These are phyloP conservation scores for Myoxocephalus aenaeus DNA, from an alignment of 2,797 vertebrate genomes.

Conservation along the genomic window DNA sequence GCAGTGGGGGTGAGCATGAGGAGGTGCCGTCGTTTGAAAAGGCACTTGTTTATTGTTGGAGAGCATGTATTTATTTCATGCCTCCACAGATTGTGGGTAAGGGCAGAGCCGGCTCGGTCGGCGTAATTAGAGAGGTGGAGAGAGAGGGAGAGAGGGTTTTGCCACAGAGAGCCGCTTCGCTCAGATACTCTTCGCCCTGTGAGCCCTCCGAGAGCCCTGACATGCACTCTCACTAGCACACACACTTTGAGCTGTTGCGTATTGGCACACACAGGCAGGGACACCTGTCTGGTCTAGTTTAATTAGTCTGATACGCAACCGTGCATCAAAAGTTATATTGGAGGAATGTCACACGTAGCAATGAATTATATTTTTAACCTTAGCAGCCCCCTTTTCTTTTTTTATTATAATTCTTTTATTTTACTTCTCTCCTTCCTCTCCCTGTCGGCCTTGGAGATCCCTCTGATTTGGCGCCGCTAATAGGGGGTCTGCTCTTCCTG, in stretches of 20 bases:
- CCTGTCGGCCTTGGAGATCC: conserved; percentile 66
- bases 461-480: conserved; percentile 82
- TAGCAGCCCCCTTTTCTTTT: conserved; percentile 12
- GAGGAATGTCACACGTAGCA: conserved; percentile 23
- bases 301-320: conserved; percentile 53
- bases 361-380: conserved; percentile 38
- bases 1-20: conserved; percentile 64
- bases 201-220: conserved; percentile 50
- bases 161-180: conserved; percentile 75
- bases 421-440: conserved; percentile 48
- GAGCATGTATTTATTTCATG: conserved; percentile 87
- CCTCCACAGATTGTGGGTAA: conserved; percentile 85
- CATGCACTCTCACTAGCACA: conserved; percentile 54
- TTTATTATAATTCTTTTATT: conserved; percentile 13
- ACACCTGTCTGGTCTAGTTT: conserved; percentile 61
- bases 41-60: conserved; percentile 88
- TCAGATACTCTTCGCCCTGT: conserved; percentile 59
- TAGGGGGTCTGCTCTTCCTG: conserved; percentile 80
- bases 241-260: conserved; percentile 48
- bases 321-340: conserved; percentile 21
- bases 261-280: conserved; percentile 42
- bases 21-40: conserved; percentile 84
- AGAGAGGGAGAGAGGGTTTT: conserved; percentile 42
- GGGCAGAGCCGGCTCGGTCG: conserved; percentile 80
- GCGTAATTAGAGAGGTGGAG: conserved; percentile 85